These are phyloP conservation scores for Lamellibrachia satsuma DNA, from an alignment of 2,888 invertebrate species.

Conservation along the genomic window DNA sequence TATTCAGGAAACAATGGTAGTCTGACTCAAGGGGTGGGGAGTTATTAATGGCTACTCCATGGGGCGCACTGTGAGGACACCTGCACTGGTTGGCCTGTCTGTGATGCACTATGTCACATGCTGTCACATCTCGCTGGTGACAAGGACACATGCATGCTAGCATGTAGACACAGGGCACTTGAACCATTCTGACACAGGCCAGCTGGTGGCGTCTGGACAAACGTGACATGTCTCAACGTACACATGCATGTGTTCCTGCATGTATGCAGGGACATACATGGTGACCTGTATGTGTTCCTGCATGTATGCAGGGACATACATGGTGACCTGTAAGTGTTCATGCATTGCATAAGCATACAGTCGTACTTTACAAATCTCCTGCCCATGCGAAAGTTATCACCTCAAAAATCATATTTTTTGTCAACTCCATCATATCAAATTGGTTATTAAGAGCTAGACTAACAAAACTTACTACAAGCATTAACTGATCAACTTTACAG, in stretches of 20 bases:
- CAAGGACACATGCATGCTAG: background rate
- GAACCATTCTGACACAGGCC: background rate
- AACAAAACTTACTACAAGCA: background rate
- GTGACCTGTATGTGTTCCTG: background rate
- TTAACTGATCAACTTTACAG: background rate
- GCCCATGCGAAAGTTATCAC: background rate
- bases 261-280: background rate
- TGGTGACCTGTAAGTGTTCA: background rate
- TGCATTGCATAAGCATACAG: background rate
- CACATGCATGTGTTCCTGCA: background rate
- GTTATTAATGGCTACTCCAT: background rate
- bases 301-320: no score
- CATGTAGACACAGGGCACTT: background rate
- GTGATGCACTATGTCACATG: slow-evolving; percentile 10
- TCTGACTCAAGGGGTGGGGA: background rate
- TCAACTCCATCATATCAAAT: background rate
- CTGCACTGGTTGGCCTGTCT: background rate
- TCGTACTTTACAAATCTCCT: background rate
- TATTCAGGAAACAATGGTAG: background rate
- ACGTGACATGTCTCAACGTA: background rate
- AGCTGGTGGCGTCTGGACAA: background rate
- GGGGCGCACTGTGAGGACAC: background rate
- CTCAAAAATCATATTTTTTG: background rate
- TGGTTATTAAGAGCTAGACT: background rate
- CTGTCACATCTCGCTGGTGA: background rate